Base-by-base conservation (phyloP, 2,113 vertebrate genomes). In the Brienomyrus brachyistius region DNA sequence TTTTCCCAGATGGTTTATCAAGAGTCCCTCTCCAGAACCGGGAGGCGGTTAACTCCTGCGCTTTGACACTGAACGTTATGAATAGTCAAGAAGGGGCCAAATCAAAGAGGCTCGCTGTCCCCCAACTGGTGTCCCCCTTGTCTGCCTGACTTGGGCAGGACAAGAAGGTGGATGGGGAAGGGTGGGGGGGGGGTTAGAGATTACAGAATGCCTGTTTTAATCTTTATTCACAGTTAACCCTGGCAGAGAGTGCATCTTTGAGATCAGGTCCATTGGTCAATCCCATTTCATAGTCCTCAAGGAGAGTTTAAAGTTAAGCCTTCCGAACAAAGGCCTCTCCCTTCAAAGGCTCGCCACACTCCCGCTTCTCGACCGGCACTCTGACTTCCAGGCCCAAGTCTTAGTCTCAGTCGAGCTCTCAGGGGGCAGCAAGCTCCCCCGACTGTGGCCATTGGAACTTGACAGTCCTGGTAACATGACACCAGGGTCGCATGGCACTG, bases 141-240 rank as follows among this genome's bases (percentile, higher is more conserved):
- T 96, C 92, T 92, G 21, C 92, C 93, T 92, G 94, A 94, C 94
- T 94, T 93, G 35, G 74, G 74, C 35, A 43, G 74, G 74, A 80
- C 74, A 21, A 19, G 74, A 80, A 91, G 94, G 94, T 95, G 94
- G 94, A 94, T 94, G 89, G 91, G 93, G 92, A 92, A 93, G 92
- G 93, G n/a, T n/a, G 94, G n/a, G 23, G 56, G 90, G 70, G 80
- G 87, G 77, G 92, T 90, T 13, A 43, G 51, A 85, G 87, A 88
- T 66, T 50, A 70, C 88, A 91, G 90, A 93, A 92, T 91, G 92
- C 17, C 86, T 90, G 48, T 90, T 91, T 91, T 95, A 96, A 96
- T 96, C 95, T 95, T 96, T 96, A 96, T 96, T 95, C 95, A 94
- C 94, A 94, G 96, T 96, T 96, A 96, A 95, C 95, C 96, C 94